Evolutionary conservation across 1,140 invertebrate species (phyloP).

Genomic region (Idris sp.): DNA sequence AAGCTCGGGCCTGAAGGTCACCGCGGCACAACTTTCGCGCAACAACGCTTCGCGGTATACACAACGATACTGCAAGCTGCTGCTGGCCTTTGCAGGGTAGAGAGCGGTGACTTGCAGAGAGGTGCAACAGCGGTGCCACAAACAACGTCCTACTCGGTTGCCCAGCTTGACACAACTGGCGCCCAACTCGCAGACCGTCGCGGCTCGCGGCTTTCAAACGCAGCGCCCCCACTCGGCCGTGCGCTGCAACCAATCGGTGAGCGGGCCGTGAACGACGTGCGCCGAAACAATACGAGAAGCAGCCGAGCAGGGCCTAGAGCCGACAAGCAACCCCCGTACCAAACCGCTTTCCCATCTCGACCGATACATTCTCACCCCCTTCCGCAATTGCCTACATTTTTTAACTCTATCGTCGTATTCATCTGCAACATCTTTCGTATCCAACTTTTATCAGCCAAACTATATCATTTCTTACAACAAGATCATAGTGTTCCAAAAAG

Average conservation of each 20-base stretch:
- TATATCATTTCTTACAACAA: no score
- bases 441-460: no score
- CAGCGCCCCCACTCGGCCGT: slow-evolving; percentile 57
- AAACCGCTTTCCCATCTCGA: slow-evolving; percentile 28
- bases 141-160: slow-evolving; percentile 78
- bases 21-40: no score
- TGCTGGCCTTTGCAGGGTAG: no score
- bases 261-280: slow-evolving; percentile 41
- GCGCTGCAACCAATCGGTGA: slow-evolving; percentile 58
- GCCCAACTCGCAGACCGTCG: slow-evolving; percentile 58
- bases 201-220: slow-evolving; percentile 72
- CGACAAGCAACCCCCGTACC: slow-evolving; percentile 34
- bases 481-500: no score
- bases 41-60: no score
- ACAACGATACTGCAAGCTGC: no score
- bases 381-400: slow-evolving; percentile 36
- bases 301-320: slow-evolving; percentile 25
- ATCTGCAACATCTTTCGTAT: no score
- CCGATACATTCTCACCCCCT: slow-evolving; percentile 38
- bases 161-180: slow-evolving; percentile 79
- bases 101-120: slow-evolving; percentile 70
- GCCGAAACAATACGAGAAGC: no score
- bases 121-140: slow-evolving; percentile 76
- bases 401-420: no score
- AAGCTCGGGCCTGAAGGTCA: no score